These are phyloP conservation scores for Platycheirus albimanus DNA, from an alignment of 2,888 invertebrate species.

Conservation along the genomic window DNA sequence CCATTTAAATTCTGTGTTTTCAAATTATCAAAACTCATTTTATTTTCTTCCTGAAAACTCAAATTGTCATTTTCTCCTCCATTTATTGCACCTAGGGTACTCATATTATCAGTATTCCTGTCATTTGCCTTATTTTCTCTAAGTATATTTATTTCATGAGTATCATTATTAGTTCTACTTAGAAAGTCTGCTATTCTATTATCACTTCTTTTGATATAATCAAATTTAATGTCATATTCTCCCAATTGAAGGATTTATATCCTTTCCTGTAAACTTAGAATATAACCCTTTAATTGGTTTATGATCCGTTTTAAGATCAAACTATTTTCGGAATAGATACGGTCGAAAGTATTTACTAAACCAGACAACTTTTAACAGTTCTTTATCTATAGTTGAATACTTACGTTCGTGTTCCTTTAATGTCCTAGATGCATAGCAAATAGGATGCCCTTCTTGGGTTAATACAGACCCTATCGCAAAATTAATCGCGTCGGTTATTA, in stretches of 20 bases:
- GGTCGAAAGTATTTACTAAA: no score
- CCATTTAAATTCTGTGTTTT: neutral
- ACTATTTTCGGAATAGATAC: neutral
- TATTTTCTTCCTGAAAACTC: neutral
- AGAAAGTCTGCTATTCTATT: constrained; percentile 7
- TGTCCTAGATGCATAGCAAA: no score
- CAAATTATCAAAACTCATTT: neutral
- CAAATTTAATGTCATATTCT: no score
- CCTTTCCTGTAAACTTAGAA: constrained; percentile 5
- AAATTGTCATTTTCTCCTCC: neutral
- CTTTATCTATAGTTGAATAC: no score
- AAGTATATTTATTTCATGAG: constrained; percentile 1
- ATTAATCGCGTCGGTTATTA: no score
- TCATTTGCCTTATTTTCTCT: neutral
- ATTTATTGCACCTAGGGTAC: neutral
- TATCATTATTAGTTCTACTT: constrained; percentile 3
- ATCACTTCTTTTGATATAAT: constrained; percentile 2
- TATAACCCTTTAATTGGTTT: constrained; percentile 1
- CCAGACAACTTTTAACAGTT: no score
- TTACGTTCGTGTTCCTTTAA: no score
- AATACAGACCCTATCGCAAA: no score
- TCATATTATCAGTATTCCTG: neutral
- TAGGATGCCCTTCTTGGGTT: no score
- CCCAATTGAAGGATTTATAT: neutral
- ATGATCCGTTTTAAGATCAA: constrained; percentile 10